These are phyloP conservation scores for Laspeyria flexula DNA, from an alignment of 2,888 invertebrate species.

Conservation along the genomic window DNA sequence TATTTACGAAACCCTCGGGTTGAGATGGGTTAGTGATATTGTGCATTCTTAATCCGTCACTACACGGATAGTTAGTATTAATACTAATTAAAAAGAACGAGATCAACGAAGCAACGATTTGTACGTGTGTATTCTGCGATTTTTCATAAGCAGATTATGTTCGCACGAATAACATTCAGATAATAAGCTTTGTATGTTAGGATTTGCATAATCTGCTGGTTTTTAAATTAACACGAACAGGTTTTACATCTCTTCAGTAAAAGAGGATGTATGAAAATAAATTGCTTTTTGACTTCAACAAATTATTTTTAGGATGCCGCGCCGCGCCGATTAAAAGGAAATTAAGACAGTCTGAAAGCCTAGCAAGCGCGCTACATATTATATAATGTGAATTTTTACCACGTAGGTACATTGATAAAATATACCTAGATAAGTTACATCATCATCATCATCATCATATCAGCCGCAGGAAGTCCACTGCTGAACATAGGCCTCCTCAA, in stretches of 20 bases:
- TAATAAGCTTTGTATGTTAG: conserved; percentile 36
- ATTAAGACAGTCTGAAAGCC: not conserved
- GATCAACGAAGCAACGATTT: no score
- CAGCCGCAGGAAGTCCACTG: no score
- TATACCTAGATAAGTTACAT: no score
- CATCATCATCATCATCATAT: no score
- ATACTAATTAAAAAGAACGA: no score
- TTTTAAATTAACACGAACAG: conserved; percentile 36
- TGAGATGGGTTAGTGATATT: no score
- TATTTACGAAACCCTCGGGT: no score
- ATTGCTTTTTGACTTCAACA: conserved; percentile 1
- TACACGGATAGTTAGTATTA: no score
- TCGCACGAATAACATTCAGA: conserved; percentile 27
- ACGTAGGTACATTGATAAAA: not conserved
- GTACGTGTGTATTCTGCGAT: conserved; percentile 1
- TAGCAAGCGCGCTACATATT: not conserved
- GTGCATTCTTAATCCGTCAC: no score
- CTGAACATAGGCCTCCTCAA: no score
- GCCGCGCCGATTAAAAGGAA: not conserved
- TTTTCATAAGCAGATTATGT: conserved; percentile 22
- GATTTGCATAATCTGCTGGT: conserved; percentile 43
- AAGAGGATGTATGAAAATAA: conserved; percentile 22
- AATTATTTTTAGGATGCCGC: not conserved
- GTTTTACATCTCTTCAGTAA: conserved; percentile 14
- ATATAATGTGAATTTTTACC: not conserved